Evolutionary conservation across 2,113 vertebrate species (phyloP).

Genomic region (Atrichornis clamosus): DNA sequence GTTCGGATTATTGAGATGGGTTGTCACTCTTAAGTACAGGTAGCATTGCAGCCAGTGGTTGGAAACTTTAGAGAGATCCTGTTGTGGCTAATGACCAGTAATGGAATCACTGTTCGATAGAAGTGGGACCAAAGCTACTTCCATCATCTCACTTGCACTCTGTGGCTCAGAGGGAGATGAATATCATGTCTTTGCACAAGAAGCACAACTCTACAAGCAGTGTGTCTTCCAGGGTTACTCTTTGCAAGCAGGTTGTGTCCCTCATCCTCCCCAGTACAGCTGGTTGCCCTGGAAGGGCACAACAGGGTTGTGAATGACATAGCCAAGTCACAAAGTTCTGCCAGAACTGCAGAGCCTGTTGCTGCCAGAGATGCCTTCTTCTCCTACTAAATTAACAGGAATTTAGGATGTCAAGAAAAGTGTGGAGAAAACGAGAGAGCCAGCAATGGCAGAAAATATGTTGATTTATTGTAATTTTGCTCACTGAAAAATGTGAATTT

Average conservation of each 20-base stretch:
- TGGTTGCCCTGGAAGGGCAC: neutral
- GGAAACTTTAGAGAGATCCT: neutral
- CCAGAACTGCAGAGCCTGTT: neutral
- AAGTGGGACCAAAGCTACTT: neutral
- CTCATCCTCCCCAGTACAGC: neutral
- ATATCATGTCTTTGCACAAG: neutral
- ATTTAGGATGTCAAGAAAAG: neutral
- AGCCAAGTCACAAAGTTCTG: neutral
- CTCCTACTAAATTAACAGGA: neutral
- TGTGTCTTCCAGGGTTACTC: neutral
- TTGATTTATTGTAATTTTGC: neutral
- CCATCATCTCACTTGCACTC: rapidly evolving
- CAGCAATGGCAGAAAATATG: neutral
- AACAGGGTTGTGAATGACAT: neutral
- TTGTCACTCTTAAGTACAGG: neutral
- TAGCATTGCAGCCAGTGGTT: neutral
- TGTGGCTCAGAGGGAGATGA: neutral
- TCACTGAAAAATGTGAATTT: neutral
- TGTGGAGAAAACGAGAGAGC: neutral
- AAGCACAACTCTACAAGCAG: neutral
- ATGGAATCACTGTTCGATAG: neutral
- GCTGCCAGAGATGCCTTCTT: neutral
- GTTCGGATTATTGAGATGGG: neutral
- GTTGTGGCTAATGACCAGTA: neutral
- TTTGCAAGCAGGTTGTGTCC: neutral